Evolutionary conservation across 2,888 invertebrate species (phyloP).

Genomic region (Sphaerophoria taeniata): DNA sequence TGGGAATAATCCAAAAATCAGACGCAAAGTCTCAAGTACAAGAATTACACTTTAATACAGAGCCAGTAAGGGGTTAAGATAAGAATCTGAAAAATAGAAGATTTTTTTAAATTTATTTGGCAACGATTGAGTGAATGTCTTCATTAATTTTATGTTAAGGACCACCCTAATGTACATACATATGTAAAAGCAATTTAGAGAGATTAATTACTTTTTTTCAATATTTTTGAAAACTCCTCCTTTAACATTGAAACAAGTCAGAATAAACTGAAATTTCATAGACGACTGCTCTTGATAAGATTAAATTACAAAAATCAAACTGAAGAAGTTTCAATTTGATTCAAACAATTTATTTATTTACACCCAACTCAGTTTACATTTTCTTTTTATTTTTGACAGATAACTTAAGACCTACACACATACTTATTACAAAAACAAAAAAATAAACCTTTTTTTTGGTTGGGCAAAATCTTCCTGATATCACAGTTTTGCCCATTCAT

Average conservation of each 20-base stretch:
- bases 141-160: too few species aligned
- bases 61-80: too few species aligned
- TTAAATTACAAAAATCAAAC: slow-evolving; percentile 12
- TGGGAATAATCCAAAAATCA: too few species aligned
- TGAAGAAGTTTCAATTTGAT: slow-evolving; percentile 16
- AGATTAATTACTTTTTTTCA: too few species aligned
- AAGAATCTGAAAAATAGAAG: too few species aligned
- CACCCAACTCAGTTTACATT: slow-evolving; percentile 33
- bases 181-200: too few species aligned
- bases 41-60: too few species aligned
- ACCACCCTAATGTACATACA: too few species aligned
- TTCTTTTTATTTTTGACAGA: slow-evolving; percentile 28
- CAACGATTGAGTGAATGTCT: too few species aligned
- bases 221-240: too few species aligned
- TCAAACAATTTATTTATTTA: slow-evolving; percentile 21
- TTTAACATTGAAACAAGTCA: not conserved
- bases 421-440: slow-evolving; percentile 21
- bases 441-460: slow-evolving; percentile 53
- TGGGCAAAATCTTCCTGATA: slow-evolving; percentile 52
- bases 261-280: not conserved
- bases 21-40: too few species aligned
- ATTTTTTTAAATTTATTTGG: too few species aligned
- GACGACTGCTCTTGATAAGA: not conserved
- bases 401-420: slow-evolving; percentile 53
- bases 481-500: slow-evolving; percentile 67